Percentiles rank a stretch among this genome's conserved stretches.
Conservation (phyloP, 2,888 invertebrate species). For the Drosophila conformis region DNA sequence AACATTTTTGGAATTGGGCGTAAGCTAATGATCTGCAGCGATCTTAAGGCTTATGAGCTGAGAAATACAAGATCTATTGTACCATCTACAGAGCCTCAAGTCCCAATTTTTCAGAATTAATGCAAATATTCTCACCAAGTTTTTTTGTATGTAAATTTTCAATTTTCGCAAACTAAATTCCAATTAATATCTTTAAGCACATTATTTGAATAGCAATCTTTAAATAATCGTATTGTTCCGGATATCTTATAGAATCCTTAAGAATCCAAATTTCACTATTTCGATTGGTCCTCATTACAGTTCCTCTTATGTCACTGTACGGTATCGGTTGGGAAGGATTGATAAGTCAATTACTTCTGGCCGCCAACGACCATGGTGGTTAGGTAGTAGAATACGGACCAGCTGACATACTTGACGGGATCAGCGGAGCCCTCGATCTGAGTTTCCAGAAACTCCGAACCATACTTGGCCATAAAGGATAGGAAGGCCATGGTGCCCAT, state of each 20-base stretch:
- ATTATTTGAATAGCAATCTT: neutral
- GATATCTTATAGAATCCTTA: neutral
- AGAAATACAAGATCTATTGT: neutral
- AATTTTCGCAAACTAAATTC: no score
- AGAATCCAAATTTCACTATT: neutral
- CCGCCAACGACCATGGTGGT: constrained; percentile 39
- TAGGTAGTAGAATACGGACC: constrained; percentile 58
- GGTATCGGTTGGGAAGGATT: neutral
- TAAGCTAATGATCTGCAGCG: neutral
- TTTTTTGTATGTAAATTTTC: neutral
- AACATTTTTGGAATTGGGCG: no score
- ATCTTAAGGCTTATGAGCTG: neutral
- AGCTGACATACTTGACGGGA: constrained; percentile 51
- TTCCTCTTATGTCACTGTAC: neutral
- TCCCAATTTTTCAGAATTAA: neutral
- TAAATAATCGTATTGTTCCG: neutral
- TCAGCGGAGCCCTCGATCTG: constrained; percentile 18
- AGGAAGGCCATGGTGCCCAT: constrained; percentile 70
- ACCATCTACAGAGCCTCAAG: neutral
- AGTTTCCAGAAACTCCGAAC: constrained; percentile 49
- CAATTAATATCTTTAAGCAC: neutral
- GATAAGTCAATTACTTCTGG: constrained; percentile 27
- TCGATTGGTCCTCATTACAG: neutral
- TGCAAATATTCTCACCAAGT: neutral
- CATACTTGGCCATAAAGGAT: constrained; percentile 69